A percentile compares a stretch with the other conserved stretches of the same genome.
Conservation (phyloP, 2,888 invertebrate genomes). For the Tetragnatha montana region DNA sequence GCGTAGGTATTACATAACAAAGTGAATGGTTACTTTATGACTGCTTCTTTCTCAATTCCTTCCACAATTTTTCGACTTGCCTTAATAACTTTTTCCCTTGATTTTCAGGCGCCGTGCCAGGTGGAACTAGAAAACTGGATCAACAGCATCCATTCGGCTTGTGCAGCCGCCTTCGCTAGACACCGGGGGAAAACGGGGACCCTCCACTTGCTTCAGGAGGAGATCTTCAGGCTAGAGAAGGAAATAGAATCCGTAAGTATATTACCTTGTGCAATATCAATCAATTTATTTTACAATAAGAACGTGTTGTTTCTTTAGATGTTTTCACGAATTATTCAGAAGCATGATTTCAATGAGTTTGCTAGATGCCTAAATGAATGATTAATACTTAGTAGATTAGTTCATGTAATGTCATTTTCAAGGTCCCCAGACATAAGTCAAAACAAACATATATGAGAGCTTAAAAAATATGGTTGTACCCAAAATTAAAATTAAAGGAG, state of each 20-base stretch:
- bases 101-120: conserved; percentile 82
- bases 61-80: too few species aligned
- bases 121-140: conserved; percentile 99
- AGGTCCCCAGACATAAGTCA: too few species aligned
- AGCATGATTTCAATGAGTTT: not conserved
- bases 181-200: conserved; percentile 98
- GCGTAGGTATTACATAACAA: not conserved
- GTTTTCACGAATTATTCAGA: not conserved
- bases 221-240: conserved; percentile 96
- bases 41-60: not conserved
- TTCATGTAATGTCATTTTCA: too few species aligned
- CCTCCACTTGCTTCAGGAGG: conserved; percentile 94
- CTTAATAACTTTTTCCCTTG: not conserved
- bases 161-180: conserved; percentile 96
- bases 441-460: too few species aligned
- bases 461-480: too few species aligned
- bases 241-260: conserved; percentile 89
- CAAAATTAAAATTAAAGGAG: too few species aligned
- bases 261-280: not conserved
- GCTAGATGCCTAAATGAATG: not conserved
- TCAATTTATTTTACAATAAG: not conserved
- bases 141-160: conserved; percentile 97
- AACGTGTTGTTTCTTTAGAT: not conserved
- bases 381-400: too few species aligned
- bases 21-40: not conserved